Percentiles rank a stretch among this genome's conserved stretches.
phyloP scores from a whole-genome alignment of 2,797 vertebrate genomes.

The Siniperca scherzeri region DNA sequence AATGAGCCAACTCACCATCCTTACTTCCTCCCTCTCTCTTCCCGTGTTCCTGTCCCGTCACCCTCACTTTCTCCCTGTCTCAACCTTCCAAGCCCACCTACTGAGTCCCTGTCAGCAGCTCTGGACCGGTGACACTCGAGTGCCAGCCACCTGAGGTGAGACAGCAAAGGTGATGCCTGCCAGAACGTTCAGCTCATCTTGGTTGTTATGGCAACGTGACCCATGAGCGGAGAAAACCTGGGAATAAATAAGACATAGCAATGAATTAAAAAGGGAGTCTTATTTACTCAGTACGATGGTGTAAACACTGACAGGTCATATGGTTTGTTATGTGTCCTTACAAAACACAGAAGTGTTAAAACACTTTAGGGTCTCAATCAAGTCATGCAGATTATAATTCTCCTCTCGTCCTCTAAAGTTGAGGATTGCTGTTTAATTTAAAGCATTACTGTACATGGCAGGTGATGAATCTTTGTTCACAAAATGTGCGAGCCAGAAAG shows the following conservation, averaged over 20 bases:
- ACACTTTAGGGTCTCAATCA: background rate
- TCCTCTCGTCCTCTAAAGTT: background rate
- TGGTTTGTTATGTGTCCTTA: constrained; percentile 14
- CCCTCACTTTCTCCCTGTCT: constrained; percentile 74
- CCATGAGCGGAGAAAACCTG: constrained; percentile 70
- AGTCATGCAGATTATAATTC: background rate
- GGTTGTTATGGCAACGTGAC: constrained; percentile 91
- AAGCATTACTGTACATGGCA: background rate
- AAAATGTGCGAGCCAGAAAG: constrained; percentile 21
- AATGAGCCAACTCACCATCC: constrained; percentile 49
- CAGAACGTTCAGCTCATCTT: constrained; percentile 85
- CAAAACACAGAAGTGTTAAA: background rate
- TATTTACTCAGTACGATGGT: background rate
- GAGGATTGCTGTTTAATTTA: constrained; percentile 9
- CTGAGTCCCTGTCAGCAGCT: constrained; percentile 68
- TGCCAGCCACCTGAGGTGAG: constrained; percentile 87
- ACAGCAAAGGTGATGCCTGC: constrained; percentile 93
- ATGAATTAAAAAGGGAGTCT: constrained; percentile 3
- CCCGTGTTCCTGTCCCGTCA: constrained; percentile 61
- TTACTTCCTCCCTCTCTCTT: constrained; percentile 38
- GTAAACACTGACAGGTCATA: background rate
- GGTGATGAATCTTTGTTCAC: constrained; percentile 29
- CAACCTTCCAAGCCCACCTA: constrained; percentile 66
- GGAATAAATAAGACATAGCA: background rate
- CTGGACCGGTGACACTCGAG: constrained; percentile 65